Evolutionary conservation across 2,113 vertebrate species (phyloP), one percentile per base, ranked within the genome.

Genomic region (Halichoerus grypus): DNA sequence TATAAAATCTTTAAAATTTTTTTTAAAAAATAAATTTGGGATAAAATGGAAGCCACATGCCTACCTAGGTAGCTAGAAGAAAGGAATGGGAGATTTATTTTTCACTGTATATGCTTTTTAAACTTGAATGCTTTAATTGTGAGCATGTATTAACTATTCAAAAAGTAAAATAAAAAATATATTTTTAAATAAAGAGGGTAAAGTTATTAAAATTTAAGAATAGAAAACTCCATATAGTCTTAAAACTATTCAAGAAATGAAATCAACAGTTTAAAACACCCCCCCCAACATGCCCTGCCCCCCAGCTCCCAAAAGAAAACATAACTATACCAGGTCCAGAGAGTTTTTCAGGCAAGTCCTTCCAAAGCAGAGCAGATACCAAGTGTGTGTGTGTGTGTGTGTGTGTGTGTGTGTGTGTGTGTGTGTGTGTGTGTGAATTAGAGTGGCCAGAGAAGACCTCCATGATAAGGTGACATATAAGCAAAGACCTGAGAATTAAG

Each of bases 311-410:
- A 69, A 55, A 5, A 63, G 33, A 76, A 13, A 14, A 93, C 22
- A 82, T 61, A 33, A 46, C 5, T 36, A 72, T 24, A 92, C 19
- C 33, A 74, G 59, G 15, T 67, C 15, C 63, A 81, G n/a, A 81
- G 22, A 92, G 33, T 77, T 95, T 71, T 97, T 51, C 71, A 74
- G 74, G 53, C 86, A 90, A 93, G 46, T 79, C 79, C 65, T 90
- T 86, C 24, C 13, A 61, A 88, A 92, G 31, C 22, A 96, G 22
- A 91, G 53, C 65, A 36, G 33, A 85, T 3, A 9, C 1, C 31
- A 36, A 82, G 51, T 55, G 13, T 51, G 39, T 42, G 14, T 21
- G 36, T 14, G 57, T 39, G 16, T 67, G 51, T 67, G 67, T 3
- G 14, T 51, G 57, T 53, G 10, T 80, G 26, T 12, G 24, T 67